These are phyloP conservation scores for Cryptotermes secundus DNA, from an alignment of 1,140 invertebrate genomes.

Conservation along the genomic window DNA sequence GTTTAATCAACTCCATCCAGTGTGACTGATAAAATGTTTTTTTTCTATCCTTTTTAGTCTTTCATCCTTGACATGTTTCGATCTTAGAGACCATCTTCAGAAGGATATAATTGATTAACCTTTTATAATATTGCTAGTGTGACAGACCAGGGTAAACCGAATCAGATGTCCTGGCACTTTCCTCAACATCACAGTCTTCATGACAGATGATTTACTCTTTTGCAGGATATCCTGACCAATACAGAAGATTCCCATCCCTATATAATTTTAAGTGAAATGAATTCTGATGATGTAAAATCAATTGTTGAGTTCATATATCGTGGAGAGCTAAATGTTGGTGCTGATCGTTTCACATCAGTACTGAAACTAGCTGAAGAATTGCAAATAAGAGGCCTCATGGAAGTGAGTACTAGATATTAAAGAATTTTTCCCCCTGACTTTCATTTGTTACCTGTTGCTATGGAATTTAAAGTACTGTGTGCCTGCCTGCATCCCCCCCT, in stretches of 20 bases:
- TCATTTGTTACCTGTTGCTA: neutral
- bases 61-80: too few species aligned
- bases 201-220: slow-evolving; percentile 34
- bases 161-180: too few species aligned
- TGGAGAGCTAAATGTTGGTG: slow-evolving; percentile 55
- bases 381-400: slow-evolving; percentile 54
- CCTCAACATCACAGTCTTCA: too few species aligned
- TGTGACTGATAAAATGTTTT: too few species aligned
- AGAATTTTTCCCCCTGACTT: neutral
- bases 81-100: too few species aligned
- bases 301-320: slow-evolving; percentile 61
- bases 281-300: slow-evolving; percentile 51
- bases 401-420: slow-evolving; percentile 45
- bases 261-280: slow-evolving; percentile 55
- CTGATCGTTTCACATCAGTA: slow-evolving; percentile 50
- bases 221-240: slow-evolving; percentile 49
- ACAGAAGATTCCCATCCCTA: slow-evolving; percentile 52
- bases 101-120: too few species aligned
- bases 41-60: too few species aligned
- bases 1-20: too few species aligned
- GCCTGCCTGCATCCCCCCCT: too few species aligned
- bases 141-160: too few species aligned
- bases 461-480: neutral
- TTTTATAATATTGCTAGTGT: too few species aligned
- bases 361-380: slow-evolving; percentile 53